Evolutionary conservation across 2,113 vertebrate species (phyloP), one percentile per base, ranked within the genome.

Genomic region (Anguilla rostrata): DNA sequence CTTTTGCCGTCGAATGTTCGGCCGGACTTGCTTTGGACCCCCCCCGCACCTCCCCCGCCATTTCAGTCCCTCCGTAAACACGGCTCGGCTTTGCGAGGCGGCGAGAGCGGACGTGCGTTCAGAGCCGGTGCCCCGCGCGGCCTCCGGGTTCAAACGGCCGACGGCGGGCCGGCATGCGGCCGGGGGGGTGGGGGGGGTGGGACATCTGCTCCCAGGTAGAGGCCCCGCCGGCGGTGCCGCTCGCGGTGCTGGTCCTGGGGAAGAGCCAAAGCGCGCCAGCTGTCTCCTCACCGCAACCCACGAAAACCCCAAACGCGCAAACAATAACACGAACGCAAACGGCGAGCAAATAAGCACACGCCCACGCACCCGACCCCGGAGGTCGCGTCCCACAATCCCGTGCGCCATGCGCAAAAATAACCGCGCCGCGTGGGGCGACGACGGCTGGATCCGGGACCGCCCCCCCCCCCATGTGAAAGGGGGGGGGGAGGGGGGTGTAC

Each of bases 151-250:
- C 53, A 60, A 49, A n/a, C 53, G 53, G 26, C 18, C 34, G 29
- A 40, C 82, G 39, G 20, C 49, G 22, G 53, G 34, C 53, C 49
- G 26, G 29, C 82, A 63, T 63, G 82, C 40, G 82, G 39, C 40
- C 82, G 34, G 5, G 56, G 34, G 34, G 34, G 34, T 0, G 34
- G 34, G 34, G 34, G 34, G 34, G 34, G 34, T 0, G 34, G 53
- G 92, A 90, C 94, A 94, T 93, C 92, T 94, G 92, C 92, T 93
- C 87, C 84, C 94, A 94, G 94, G 95, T 95, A 94, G 26, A 43
- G 46, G 34, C 9, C 20, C 94, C 94, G 92, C 86, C 85, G 89
- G 88, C 87, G 87, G 83, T 71, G 91, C 89, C 85, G 89, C 87
- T 89, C 22, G 82, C 79, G 90, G 90, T 92, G 93, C 93, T 93